phyloP scores from a whole-genome alignment of 2,113 vertebrate species.

The Pogona vitticeps region DNA sequence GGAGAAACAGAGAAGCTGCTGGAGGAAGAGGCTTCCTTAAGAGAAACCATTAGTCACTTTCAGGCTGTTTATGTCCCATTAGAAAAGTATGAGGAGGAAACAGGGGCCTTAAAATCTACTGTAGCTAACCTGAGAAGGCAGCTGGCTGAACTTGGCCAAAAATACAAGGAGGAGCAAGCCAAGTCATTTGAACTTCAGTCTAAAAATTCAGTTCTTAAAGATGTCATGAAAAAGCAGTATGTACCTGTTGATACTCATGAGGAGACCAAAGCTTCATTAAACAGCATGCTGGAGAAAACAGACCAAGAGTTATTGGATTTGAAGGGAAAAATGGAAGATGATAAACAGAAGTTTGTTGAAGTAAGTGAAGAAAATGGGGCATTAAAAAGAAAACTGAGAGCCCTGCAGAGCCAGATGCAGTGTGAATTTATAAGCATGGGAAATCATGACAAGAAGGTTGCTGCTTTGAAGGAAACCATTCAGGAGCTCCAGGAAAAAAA shows the following conservation, averaged over 20 bases:
- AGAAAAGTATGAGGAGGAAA: constrained; percentile 78
- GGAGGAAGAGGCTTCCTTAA: constrained; percentile 76
- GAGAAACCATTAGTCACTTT: constrained; percentile 73
- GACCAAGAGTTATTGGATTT: constrained; percentile 78
- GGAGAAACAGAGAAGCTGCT: constrained; percentile 80
- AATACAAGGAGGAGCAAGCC: constrained; percentile 73
- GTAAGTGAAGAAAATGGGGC: constrained; percentile 81
- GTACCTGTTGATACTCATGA: constrained; percentile 80
- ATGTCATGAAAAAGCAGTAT: constrained; percentile 77
- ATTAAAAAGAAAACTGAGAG: constrained; percentile 78
- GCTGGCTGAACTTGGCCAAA: constrained; percentile 76
- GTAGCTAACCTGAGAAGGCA: constrained; percentile 76
- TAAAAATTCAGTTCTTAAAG: constrained; percentile 79
- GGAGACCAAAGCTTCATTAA: constrained; percentile 76
- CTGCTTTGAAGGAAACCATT: constrained; percentile 52
- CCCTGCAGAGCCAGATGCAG: constrained; percentile 73
- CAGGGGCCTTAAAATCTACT: constrained; percentile 71
- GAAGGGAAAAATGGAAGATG: constrained; percentile 73
- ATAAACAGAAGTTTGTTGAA: constrained; percentile 75
- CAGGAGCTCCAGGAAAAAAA: constrained; percentile 52
- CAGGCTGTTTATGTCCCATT: constrained; percentile 74
- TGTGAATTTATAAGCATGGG: constrained; percentile 74
- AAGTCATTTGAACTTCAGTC: constrained; percentile 68
- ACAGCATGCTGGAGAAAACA: constrained; percentile 76
- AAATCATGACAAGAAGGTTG: constrained; percentile 75